Conservation (phyloP, 2,888 invertebrate species). For the Steromphala cineraria region DNA sequence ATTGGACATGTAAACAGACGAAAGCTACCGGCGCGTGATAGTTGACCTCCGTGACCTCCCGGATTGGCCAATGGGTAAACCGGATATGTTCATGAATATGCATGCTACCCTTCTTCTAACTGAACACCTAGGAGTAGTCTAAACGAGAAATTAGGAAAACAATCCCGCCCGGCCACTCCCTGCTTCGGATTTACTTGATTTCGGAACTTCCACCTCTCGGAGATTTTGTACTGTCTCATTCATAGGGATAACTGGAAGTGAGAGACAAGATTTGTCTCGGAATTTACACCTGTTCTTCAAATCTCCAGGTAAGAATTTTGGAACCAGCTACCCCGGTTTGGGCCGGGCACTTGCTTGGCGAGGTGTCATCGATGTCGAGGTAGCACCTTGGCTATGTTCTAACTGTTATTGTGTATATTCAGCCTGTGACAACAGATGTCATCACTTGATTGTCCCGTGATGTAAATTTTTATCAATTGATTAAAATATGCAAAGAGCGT, state of each 20-base stretch:
- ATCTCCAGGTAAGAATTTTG: not conserved
- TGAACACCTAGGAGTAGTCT: conserved; percentile 2
- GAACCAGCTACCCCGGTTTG: not conserved
- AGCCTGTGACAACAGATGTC: too few relatives aligned
- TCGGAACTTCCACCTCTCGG: not conserved
- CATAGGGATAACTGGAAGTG: not conserved
- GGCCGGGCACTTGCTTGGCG: not conserved
- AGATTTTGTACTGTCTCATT: not conserved
- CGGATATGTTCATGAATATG: conserved; percentile 5
- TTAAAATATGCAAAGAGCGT: not conserved
- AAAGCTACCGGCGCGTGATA: not conserved
- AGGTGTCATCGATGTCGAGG: not conserved
- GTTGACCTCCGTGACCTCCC: not conserved
- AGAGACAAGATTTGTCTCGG: not conserved
- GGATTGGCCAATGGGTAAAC: not conserved
- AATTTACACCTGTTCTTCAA: not conserved
- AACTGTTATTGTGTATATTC: too few relatives aligned
- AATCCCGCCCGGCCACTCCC: conserved; percentile 1
- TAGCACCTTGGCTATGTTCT: too few relatives aligned
- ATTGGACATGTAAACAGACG: not conserved
- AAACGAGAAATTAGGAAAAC: conserved; percentile 6
- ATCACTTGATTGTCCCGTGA: too few relatives aligned
- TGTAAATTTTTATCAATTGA: not conserved
- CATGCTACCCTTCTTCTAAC: not conserved
- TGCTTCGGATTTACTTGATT: not conserved